phyloP scores from a whole-genome alignment of 2,797 vertebrate genomes.

The Chloroceryle inda region DNA sequence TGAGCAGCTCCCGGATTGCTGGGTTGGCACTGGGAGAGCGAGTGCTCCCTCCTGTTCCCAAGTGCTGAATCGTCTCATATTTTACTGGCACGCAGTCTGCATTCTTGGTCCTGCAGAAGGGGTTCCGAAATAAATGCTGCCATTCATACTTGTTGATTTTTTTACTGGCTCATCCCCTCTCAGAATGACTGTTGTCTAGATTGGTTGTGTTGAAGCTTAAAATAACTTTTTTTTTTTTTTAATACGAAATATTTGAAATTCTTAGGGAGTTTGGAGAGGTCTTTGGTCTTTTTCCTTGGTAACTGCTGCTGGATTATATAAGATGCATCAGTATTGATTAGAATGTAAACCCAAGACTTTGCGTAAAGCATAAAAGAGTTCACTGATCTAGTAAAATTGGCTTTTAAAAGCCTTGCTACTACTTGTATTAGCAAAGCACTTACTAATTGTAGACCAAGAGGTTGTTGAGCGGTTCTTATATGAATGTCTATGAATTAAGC shows the following conservation, averaged over 20 bases:
- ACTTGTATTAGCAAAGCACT: neutral
- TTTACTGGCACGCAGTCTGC: conserved; percentile 17
- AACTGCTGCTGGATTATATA: neutral
- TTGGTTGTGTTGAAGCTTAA: conserved; percentile 26
- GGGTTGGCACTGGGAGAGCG: neutral
- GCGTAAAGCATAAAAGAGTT: neutral
- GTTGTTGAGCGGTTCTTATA: neutral
- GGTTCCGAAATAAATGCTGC: conserved; percentile 8
- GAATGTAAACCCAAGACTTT: neutral
- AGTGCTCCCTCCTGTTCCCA: neutral
- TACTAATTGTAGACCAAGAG: neutral
- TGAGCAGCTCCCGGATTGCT: neutral
- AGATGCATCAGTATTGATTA: neutral
- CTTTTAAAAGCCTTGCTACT: neutral
- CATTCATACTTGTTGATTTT: conserved; percentile 19
- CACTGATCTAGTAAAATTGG: neutral
- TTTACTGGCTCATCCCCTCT: neutral
- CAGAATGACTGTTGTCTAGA: neutral
- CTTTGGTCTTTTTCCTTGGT: neutral
- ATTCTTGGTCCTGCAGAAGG: conserved; percentile 25
- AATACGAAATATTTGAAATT: neutral
- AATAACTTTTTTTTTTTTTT: neutral
- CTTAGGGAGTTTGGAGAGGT: neutral
- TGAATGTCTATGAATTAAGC: neutral
- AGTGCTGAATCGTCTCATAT: neutral